These are phyloP conservation scores for Coptotermes formosanus DNA, from an alignment of 1,140 invertebrate species.

Conservation along the genomic window DNA sequence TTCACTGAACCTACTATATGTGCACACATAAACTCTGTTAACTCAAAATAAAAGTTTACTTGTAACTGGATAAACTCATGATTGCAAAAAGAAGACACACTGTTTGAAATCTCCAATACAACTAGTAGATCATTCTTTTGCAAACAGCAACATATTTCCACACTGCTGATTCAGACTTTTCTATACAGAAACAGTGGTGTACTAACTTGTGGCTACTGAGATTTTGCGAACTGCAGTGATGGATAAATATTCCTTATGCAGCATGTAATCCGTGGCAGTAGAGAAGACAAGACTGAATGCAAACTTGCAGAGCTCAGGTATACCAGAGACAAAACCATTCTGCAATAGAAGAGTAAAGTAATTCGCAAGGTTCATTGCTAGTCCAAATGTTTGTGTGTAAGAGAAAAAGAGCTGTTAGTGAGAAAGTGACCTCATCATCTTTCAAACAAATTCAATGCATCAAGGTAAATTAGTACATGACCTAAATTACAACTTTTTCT, in stretches of 20 bases:
- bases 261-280: conserved; percentile 29
- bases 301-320: conserved; percentile 35
- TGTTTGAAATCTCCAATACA: not conserved
- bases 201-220: conserved; percentile 29
- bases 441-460: too few species aligned
- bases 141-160: too few species aligned
- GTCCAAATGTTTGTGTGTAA: too few species aligned
- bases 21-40: too few species aligned
- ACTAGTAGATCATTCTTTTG: not conserved
- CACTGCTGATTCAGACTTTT: not conserved
- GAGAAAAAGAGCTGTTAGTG: too few species aligned
- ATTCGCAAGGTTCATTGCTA: too few species aligned
- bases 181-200: not conserved
- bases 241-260: conserved; percentile 27
- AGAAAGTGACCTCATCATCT: too few species aligned
- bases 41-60: too few species aligned
- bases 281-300: conserved; percentile 32
- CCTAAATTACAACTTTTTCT: too few species aligned
- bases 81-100: not conserved
- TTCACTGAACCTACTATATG: too few species aligned
- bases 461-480: too few species aligned
- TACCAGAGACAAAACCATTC: conserved; percentile 34
- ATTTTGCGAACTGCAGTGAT: conserved; percentile 32
- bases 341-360: conserved; percentile 19
- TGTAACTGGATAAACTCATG: not conserved